These are phyloP conservation scores for Lasioglossum morio DNA, from an alignment of 2,888 invertebrate species.

Conservation along the genomic window DNA sequence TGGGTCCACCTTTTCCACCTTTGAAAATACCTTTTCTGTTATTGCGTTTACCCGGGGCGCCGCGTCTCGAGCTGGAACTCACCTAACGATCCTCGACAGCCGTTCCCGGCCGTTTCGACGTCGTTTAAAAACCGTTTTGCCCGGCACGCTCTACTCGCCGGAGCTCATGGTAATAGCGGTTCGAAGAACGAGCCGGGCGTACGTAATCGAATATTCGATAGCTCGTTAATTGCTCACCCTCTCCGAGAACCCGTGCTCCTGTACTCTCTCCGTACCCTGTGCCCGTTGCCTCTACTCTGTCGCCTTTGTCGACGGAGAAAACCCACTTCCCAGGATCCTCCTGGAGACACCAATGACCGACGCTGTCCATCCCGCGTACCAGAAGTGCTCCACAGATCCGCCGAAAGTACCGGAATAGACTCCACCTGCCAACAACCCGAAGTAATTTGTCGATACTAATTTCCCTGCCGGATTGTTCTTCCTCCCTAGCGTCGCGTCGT, in stretches of 20 bases:
- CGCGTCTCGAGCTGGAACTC: neutral
- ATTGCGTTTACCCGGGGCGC: slow-evolving; percentile 22
- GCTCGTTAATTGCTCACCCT: slow-evolving; percentile 64
- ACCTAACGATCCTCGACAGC: slow-evolving; percentile 42
- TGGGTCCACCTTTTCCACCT: slow-evolving; percentile 1
- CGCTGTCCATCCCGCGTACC: neutral
- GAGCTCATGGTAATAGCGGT: slow-evolving; percentile 33
- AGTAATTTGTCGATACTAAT: slow-evolving; percentile 16
- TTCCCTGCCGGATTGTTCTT: neutral
- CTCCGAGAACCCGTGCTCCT: slow-evolving; percentile 13
- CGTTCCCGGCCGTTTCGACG: slow-evolving; percentile 16
- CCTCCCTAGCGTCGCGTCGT: neutral
- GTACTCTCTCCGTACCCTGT: neutral
- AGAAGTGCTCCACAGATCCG: neutral
- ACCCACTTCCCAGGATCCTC: neutral
- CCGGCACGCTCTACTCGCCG: slow-evolving; percentile 12
- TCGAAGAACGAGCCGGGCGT: slow-evolving; percentile 22
- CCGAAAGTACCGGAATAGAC: neutral
- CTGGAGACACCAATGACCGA: neutral
- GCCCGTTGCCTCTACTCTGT: neutral
- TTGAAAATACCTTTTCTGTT: slow-evolving; percentile 14
- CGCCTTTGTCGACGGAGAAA: neutral
- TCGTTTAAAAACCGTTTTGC: slow-evolving; percentile 14
- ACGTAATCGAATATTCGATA: slow-evolving; percentile 59
- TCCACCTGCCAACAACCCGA: neutral